Evolutionary conservation across 2,113 vertebrate species (phyloP).

Genomic region (Anguilla rostrata): DNA sequence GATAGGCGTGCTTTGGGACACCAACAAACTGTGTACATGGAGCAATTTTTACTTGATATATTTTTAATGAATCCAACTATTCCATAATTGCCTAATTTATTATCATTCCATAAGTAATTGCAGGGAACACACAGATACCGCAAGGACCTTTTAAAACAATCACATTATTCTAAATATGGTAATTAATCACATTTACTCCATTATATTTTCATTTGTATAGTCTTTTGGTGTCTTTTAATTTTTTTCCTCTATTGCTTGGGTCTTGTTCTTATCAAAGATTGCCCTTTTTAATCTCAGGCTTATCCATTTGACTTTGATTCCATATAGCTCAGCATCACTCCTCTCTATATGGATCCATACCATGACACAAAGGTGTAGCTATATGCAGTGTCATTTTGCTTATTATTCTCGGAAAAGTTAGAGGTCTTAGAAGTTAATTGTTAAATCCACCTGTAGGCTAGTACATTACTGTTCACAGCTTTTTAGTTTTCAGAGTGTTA

Average conservation of each 20-base stretch:
- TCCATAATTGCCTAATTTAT: constrained; percentile 72
- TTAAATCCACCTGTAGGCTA: neutral
- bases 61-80: constrained; percentile 57
- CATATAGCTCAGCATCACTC: neutral
- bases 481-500: too few species aligned
- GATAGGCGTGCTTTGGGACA: neutral
- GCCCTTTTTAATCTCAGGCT: neutral
- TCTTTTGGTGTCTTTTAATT: constrained; percentile 34
- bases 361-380: neutral
- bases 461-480: neutral
- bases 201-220: constrained; percentile 40
- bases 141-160: constrained; percentile 62
- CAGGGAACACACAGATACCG: constrained; percentile 49
- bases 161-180: constrained; percentile 59
- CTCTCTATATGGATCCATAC: neutral
- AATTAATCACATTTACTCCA: constrained; percentile 66
- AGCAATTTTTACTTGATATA: constrained; percentile 45
- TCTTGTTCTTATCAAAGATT: neutral
- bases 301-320: neutral
- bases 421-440: neutral
- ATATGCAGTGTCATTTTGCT: neutral
- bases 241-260: constrained; percentile 25
- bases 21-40: constrained; percentile 18
- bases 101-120: constrained; percentile 69
- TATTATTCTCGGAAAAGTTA: neutral